Base-by-base conservation (phyloP, 2,888 invertebrate genomes). In the Caenorhabditis sp. region DNA sequence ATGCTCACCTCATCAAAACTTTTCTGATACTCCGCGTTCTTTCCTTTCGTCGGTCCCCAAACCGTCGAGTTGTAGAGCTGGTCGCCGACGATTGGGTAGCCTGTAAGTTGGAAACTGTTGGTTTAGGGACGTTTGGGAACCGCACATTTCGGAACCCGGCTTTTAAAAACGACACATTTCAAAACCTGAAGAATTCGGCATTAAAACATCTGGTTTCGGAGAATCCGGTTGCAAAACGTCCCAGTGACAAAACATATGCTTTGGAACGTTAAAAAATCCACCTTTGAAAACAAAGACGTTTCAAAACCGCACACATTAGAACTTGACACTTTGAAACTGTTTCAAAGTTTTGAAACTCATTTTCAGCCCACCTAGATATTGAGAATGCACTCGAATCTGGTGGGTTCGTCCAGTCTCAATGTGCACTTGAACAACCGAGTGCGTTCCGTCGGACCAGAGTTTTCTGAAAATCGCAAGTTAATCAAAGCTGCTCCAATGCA, bases 331-430 rank as follows among this genome's bases (percentile, higher is more conserved):
- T n/a, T n/a, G n/a, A n/a, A n/a, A n/a, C n/a, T n/a, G n/a, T n/a
- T n/a, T n/a, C n/a, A n/a, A n/a, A n/a, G n/a, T n/a, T n/a, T n/a
- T n/a, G n/a, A n/a, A n/a, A n/a, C n/a, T n/a, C n/a, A n/a, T n/a
- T n/a, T n/a, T n/a, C n/a, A n/a, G n/a, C n/a, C n/a, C n/a, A 96
- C 97, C 98, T 91, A 99, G 94, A 93, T 96, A 99, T 93, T 99
- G 99, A 85, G 98, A 94, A 93, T 99, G 99, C 38, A 99, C 97
- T 86, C 99, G 94, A 90, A 99, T 99, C 94, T 99, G 99, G 93
- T 99, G 99, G 95, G 98, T 99, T 85, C 99, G 94, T 1, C 99
- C 99, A 0, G 98, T 98, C 92, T 96, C 95, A 0, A 98, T 98
- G 92, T 95, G 95, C 94, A 97, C 98, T 44, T 96, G 94, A 10